These are phyloP conservation scores for Falco naumanni DNA, from an alignment of 2,797 vertebrate species.

Conservation along the genomic window DNA sequence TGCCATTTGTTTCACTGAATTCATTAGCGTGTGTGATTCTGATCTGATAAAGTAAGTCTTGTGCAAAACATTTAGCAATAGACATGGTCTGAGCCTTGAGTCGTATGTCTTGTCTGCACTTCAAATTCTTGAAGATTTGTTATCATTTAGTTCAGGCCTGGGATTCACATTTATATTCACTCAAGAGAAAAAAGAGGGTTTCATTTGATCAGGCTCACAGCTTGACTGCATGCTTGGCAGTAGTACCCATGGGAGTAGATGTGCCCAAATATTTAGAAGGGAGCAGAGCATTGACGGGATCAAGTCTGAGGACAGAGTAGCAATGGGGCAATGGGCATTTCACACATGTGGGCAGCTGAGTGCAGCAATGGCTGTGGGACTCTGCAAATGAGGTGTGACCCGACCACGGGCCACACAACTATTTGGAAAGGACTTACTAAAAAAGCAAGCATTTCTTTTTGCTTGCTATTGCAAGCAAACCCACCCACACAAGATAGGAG, in stretches of 20 bases:
- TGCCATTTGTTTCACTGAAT: slow-evolving; percentile 17
- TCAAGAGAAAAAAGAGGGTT: neutral
- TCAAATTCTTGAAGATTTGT: neutral
- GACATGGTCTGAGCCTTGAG: neutral
- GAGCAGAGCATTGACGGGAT: neutral
- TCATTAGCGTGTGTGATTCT: neutral
- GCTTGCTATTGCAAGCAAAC: neutral
- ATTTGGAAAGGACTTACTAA: neutral
- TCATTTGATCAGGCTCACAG: neutral
- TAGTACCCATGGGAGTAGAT: neutral
- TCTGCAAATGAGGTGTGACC: neutral
- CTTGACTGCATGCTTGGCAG: neutral
- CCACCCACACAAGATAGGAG: neutral
- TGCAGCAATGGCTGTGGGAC: neutral
- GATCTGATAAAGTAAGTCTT: neutral
- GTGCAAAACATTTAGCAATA: neutral
- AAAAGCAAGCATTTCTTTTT: neutral
- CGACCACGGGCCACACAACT: neutral
- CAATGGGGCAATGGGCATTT: neutral
- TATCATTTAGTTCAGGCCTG: neutral
- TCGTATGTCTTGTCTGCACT: neutral
- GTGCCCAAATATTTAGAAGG: neutral
- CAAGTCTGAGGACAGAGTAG: neutral
- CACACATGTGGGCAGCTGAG: neutral
- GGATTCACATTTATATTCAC: neutral